These are phyloP conservation scores for Hemaris fuciformis DNA, from an alignment of 2,888 invertebrate genomes.

Conservation along the genomic window DNA sequence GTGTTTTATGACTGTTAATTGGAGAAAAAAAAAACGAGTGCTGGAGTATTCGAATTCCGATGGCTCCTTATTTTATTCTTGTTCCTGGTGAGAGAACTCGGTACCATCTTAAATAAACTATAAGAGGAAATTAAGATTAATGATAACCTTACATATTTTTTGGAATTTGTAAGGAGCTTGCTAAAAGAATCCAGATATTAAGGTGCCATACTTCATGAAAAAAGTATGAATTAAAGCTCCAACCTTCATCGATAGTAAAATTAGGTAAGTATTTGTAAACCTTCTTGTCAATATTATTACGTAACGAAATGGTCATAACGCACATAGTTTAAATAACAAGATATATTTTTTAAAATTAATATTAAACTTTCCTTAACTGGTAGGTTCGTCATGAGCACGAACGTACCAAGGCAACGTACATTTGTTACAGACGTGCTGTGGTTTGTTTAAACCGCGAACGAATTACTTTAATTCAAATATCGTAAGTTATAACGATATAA, in stretches of 20 bases:
- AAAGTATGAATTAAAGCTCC: no score
- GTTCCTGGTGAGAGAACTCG: neutral
- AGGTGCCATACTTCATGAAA: no score
- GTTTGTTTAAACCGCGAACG: conserved; percentile 16
- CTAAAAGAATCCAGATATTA: no score
- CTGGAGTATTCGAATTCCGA: neutral
- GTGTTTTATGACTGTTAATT: conserved; percentile 6
- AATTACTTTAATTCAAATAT: neutral
- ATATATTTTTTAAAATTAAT: no score
- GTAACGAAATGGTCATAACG: no score
- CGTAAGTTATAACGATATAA: neutral
- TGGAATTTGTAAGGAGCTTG: no score
- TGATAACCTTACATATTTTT: no score
- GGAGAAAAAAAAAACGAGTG: conserved; percentile 15
- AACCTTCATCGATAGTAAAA: no score
- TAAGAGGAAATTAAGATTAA: no score
- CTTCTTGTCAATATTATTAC: no score
- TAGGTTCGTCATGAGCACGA: neutral
- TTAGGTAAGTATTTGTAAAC: no score
- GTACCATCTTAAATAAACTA: neutral
- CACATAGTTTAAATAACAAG: no score
- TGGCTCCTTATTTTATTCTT: neutral
- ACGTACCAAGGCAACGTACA: neutral
- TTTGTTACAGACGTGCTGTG: neutral
- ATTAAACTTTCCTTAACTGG: neutral